Percentiles rank a stretch among this genome's conserved stretches.
phyloP scores from a whole-genome alignment of 1,140 invertebrate species.

The Drosophila arizonae region DNA sequence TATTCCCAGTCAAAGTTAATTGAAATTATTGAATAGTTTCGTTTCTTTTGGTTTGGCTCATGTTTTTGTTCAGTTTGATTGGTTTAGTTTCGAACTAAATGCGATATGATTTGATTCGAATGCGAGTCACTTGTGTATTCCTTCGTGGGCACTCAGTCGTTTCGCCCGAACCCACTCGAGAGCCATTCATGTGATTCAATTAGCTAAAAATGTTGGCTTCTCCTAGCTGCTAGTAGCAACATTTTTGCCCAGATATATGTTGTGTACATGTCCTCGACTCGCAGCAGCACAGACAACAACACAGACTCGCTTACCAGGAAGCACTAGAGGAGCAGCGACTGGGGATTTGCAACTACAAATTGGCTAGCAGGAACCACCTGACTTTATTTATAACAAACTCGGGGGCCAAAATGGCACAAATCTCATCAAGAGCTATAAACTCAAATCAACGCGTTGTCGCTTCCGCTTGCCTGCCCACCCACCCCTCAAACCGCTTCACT shows the following conservation, averaged over 20 bases:
- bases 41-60: constrained; percentile 1
- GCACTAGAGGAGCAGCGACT: constrained; percentile 7
- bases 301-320: constrained; percentile 5
- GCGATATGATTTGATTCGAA: constrained; percentile 28
- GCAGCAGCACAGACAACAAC: too few relatives aligned
- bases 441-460: constrained; percentile 53
- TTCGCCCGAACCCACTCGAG: constrained; percentile 29
- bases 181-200: constrained; percentile 55
- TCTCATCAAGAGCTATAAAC: constrained; percentile 65
- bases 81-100: constrained; percentile 57
- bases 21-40: constrained; percentile 75
- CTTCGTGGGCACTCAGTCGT: constrained; percentile 35
- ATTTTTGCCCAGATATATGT: too few relatives aligned
- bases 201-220: constrained; percentile 24
- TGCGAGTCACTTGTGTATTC: constrained; percentile 26
- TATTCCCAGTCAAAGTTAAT: constrained; percentile 57
- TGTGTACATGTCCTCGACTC: too few relatives aligned
- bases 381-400: constrained; percentile 60
- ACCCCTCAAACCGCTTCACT: too few relatives aligned
- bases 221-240: too few relatives aligned
- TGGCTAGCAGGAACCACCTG: constrained; percentile 42
- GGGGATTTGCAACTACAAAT: constrained; percentile 46
- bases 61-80: constrained; percentile 56
- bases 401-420: constrained; percentile 50
- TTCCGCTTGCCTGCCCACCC: constrained; percentile 30